Conservation (phyloP, 2,888 invertebrate species). For the Pomacea canaliculata region DNA sequence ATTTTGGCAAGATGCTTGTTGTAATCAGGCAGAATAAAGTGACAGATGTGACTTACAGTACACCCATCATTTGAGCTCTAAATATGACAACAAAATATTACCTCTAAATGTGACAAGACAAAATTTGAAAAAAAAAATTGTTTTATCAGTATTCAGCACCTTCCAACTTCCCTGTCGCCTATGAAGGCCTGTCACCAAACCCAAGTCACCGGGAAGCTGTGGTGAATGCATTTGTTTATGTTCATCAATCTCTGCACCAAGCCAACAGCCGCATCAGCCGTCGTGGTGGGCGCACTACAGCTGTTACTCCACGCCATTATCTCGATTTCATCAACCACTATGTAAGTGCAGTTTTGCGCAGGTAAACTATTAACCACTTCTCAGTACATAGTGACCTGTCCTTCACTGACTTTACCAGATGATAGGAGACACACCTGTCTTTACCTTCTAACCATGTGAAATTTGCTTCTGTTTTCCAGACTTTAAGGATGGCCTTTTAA, state of each 20-base stretch:
- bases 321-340: conserved; percentile 99
- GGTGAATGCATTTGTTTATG: conserved; percentile 98
- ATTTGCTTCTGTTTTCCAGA: not conserved
- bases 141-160: conserved; percentile 82
- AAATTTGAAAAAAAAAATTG: no score
- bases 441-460: not conserved
- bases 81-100: no score
- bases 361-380: not conserved
- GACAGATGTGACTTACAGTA: no score
- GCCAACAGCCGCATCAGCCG: conserved; percentile 92
- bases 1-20: no score
- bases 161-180: conserved; percentile 90
- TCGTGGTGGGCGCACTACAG: conserved; percentile 94
- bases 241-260: conserved; percentile 95
- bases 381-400: no score
- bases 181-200: conserved; percentile 74
- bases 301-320: conserved; percentile 97
- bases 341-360: conserved; percentile 72
- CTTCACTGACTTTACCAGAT: no score
- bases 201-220: conserved; percentile 94
- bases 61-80: no score
- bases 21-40: no score
- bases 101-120: no score
- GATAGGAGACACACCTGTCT: no score
- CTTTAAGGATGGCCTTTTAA: not conserved